Conservation (phyloP, 30 jellyfish, hydroid and myxozoan species). For the Pseudorhiza aurosa region DNA sequence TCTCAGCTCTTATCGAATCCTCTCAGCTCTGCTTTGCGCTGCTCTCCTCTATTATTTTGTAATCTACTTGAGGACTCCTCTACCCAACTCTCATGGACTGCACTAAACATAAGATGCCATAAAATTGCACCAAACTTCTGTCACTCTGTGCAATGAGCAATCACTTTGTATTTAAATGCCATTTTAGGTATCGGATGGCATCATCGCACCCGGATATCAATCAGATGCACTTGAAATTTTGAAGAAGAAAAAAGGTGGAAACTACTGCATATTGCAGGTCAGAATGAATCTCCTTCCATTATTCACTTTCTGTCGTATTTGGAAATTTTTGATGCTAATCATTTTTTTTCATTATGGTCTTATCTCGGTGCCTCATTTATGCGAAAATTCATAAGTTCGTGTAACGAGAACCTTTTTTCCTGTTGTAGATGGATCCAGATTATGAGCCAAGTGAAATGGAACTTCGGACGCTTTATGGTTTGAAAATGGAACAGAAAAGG, state of each 20-base stretch:
- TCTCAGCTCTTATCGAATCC: too few species aligned
- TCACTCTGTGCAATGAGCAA: too few species aligned
- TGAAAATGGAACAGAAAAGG: constrained; percentile 83
- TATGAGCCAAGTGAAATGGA: constrained; percentile 88
- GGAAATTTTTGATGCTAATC: too few species aligned
- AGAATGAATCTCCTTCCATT: neutral
- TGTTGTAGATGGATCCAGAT: constrained; percentile 73
- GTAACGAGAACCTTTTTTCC: neutral
- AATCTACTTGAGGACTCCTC: too few species aligned
- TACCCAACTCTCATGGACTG: too few species aligned
- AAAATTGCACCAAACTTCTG: too few species aligned
- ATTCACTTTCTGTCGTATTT: neutral
- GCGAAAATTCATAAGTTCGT: neutral
- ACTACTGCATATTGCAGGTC: constrained; percentile 80
- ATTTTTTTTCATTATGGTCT: too few species aligned
- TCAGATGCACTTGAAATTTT: constrained; percentile 82
- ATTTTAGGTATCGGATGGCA: constrained; percentile 90
- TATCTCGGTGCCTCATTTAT: too few species aligned
- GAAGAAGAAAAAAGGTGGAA: constrained; percentile 91
- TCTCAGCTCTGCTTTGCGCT: too few species aligned
- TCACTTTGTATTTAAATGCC: too few species aligned
- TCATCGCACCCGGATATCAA: constrained; percentile 93
- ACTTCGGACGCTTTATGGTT: constrained; percentile 79
- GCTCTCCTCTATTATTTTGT: too few species aligned
- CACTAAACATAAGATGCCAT: too few species aligned